Evolutionary conservation across 2,113 vertebrate genomes (phyloP).

Genomic region (Eira barbara): DNA sequence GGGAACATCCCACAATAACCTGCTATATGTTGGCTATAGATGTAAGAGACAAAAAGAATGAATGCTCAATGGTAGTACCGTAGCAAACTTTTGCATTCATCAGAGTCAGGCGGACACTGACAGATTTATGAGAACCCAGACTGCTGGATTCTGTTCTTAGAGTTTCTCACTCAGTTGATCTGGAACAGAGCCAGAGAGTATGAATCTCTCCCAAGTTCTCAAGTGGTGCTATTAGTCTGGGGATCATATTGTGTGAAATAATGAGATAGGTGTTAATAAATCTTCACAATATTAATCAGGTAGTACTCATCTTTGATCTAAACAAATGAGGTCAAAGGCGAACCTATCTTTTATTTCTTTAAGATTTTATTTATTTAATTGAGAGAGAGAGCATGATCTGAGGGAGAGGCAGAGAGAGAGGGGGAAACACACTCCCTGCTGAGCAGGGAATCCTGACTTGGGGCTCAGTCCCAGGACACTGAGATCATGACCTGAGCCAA

Average conservation of each 20-base stretch:
- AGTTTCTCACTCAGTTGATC: background rate
- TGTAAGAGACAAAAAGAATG: background rate
- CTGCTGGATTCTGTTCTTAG: background rate
- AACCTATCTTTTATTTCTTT: background rate
- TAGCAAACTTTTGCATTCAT: background rate
- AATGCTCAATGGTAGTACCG: background rate
- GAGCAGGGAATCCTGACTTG: background rate
- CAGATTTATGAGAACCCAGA: background rate
- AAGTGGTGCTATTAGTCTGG: background rate
- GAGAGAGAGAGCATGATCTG: background rate
- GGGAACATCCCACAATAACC: background rate
- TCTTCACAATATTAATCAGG: background rate
- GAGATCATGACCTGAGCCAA: background rate
- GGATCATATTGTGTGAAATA: background rate
- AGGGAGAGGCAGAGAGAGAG: background rate
- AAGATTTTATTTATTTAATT: background rate
- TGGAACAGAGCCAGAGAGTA: background rate
- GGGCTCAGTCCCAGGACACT: background rate
- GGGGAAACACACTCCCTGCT: background rate
- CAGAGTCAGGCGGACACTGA: accelerated
- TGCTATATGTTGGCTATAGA: background rate
- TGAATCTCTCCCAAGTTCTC: background rate
- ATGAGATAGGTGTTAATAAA: background rate
- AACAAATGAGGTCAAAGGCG: background rate
- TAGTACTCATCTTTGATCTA: background rate